Conservation (phyloP, 2,888 invertebrate genomes). For the Trileptium ribeirensis region DNA sequence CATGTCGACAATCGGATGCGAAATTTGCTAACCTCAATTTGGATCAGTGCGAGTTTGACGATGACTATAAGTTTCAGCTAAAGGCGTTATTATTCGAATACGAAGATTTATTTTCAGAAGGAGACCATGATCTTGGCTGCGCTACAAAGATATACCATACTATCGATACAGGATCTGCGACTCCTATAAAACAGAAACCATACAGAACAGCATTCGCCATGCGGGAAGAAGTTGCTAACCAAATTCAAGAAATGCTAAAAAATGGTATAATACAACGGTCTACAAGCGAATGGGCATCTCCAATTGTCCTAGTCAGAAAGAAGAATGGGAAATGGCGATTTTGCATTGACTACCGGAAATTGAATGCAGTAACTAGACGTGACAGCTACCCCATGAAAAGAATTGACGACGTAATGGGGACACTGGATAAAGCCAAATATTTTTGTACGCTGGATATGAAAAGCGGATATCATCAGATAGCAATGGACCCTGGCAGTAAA, state of each 20-base stretch:
- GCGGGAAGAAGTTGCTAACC: neutral
- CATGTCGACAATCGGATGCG: neutral
- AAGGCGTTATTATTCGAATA: neutral
- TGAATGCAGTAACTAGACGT: neutral
- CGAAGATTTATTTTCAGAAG: neutral
- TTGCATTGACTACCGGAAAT: conserved; percentile 11
- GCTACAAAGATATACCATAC: neutral
- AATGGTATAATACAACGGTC: neutral
- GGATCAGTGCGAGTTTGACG: neutral
- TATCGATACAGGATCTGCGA: conserved; percentile 1
- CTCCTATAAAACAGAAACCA: neutral
- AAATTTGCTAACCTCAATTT: neutral
- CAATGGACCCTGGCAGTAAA: too few relatives aligned
- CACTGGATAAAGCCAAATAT: conserved; percentile 11
- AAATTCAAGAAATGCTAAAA: conserved; percentile 1
- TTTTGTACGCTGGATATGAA: too few relatives aligned
- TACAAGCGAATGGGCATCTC: conserved; percentile 10
- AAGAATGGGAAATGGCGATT: conserved; percentile 2
- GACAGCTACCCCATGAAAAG: neutral
- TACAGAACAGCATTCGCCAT: neutral
- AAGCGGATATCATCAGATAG: too few relatives aligned
- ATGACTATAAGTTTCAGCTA: neutral
- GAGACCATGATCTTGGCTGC: conserved; percentile 7
- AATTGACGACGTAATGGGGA: neutral
- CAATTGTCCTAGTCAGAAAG: neutral